phyloP scores from a whole-genome alignment of 2,797 vertebrate genomes.

The Zalophus californianus region DNA sequence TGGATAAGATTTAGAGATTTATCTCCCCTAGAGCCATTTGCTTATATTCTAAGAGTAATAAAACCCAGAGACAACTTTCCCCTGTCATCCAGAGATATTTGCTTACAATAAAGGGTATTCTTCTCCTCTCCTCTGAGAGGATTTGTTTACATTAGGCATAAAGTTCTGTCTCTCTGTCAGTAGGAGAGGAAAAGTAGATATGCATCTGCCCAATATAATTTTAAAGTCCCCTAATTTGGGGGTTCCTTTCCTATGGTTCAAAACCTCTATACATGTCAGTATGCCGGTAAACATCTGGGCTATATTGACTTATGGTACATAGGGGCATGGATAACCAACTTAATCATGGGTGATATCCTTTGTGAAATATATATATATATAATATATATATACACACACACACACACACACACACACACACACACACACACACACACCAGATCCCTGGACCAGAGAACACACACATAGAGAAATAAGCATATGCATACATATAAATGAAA shows the following conservation, averaged over 20 bases:
- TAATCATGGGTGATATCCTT: not conserved
- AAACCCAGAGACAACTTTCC: not conserved
- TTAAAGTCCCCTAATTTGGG: not conserved
- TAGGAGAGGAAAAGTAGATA: not conserved
- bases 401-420: too few relatives aligned
- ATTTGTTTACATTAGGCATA: not conserved
- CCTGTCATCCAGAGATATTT: not conserved
- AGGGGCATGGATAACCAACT: not conserved
- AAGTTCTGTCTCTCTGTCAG: not conserved
- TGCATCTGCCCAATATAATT: not conserved
- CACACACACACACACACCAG: not conserved
- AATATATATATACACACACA: too few relatives aligned
- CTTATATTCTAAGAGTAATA: not conserved
- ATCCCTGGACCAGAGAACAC: not conserved
- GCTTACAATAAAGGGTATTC: not conserved
- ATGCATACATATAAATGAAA: not conserved
- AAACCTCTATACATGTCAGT: not conserved
- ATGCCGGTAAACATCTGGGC: not conserved
- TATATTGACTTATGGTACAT: not conserved
- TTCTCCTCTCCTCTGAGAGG: not conserved
- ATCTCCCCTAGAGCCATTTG: not conserved
- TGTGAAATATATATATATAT: not conserved
- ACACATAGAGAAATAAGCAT: not conserved
- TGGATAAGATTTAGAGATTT: not conserved
- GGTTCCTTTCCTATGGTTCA: not conserved